Base-by-base conservation (phyloP, 2,888 invertebrate species). In the Xestobium rufovillosum region DNA sequence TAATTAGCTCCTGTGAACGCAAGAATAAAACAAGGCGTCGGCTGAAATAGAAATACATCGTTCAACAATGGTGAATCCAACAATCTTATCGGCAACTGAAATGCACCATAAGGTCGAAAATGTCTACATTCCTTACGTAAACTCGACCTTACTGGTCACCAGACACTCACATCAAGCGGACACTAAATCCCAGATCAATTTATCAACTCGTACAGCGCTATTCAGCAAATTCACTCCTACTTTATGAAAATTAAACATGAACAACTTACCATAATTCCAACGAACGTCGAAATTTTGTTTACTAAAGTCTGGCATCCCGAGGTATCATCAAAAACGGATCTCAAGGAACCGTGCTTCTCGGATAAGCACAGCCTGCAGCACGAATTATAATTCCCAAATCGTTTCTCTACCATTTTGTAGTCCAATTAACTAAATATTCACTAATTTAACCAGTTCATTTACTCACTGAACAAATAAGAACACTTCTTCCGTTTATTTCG, bases 191-290 rank as follows among this genome's bases (percentile, higher is more conserved):
- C 23, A n/a, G 6, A 19, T 19, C 23, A 8, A n/a, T 19, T 19
- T 19, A 19, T 19, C 23, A 19, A 19, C n/a, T 6, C n/a, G 6
- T n/a, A 8, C n/a, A 8, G 6, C 23, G 23, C n/a, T 6, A 6
- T n/a, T 8, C 23, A 6, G 23, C 6, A 8, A 8, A 19, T 19
- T 6, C 6, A 19, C n/a, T 19, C n/a, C 6, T n/a, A n/a, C n/a
- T 19, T 19, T 6, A 19, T 19, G 23, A 4, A 33, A 43, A 38
- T 19, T 19, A 31, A 28, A 17, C n/a, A 31, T 9, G 17, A 15
- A 54, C 50, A 27, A 68, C 75, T 61, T 67, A 81, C 82, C 75
- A 80, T 73, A 45, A 82, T 72, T 40, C 76, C 71, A 50, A 82
- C 68, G 57, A 74, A 77, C 57, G 72, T 71, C 59, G 71, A 71